Base-by-base conservation (phyloP, 2,888 invertebrate genomes). In the Theretra japonica region DNA sequence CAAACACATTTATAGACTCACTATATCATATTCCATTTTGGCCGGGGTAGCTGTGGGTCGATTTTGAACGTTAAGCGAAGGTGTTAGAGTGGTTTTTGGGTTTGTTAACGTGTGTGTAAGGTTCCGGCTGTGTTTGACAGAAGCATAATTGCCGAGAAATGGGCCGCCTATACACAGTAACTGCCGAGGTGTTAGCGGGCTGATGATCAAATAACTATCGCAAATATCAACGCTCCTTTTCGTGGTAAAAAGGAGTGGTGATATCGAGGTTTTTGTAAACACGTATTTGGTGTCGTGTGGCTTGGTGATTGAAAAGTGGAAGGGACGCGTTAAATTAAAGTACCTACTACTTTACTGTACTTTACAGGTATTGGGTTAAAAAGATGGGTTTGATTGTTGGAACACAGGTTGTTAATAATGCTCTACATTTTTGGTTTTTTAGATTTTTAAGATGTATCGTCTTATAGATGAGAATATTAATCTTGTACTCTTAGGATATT, bases 61-160 rank as follows among this genome's bases (percentile, higher is more conserved):
- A 48, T 65, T 41, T 30, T 70, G 11, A 30, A 30, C 53, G 58
- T 25, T 70, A 68, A 17, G 4, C 19, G 4, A 0, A 41, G 6
- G 5, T 0, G 0, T 50, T 83, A 86, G 77, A 76, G 86, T 73
- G 72, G 72, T 69, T 75, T 82, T 83, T 80, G 11, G 57, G 58
- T 75, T 21, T 76, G 41, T 48, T 6, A 76, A 60, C 58, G 73
- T 65, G 76, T 59, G 72, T 75, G 58, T 75, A 72, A 72, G 74
- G 83, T 81, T 78, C 82, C 85, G 87, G 85, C 86, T 91, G 91
- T 89, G 83, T 90, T 88, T 92, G 91, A 91, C 90, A 89, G 85
- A 83, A 86, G 89, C 89, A 90, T 92, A 93, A 93, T 93, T 93
- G 92, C 88, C 89, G 91, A 86, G 90, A 91, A 92, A 92, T 90